A percentile compares a stretch with the other conserved stretches of the same genome.
Conservation (phyloP, 2,888 invertebrate genomes). For the Patella depressa region DNA sequence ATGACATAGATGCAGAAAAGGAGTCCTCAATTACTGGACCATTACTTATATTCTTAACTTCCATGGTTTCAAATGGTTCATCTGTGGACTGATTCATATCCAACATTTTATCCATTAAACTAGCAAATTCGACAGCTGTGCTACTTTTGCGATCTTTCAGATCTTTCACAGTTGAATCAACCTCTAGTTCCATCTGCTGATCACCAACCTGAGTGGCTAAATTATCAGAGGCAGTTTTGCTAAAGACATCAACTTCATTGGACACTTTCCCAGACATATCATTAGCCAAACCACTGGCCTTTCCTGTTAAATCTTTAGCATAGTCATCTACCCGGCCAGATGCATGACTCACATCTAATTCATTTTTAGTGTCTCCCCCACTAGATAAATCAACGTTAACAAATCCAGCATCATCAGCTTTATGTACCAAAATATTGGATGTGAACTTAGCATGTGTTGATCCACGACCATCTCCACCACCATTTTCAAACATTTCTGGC, state of each 20-base stretch:
- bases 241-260: neutral
- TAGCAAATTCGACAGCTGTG: slow-evolving; percentile 26
- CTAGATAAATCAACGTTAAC: neutral
- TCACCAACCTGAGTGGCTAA: neutral
- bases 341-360: neutral
- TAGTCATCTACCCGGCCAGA: neutral
- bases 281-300: neutral
- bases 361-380: neutral
- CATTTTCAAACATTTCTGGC: neutral
- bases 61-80: neutral
- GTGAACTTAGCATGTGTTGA: neutral
- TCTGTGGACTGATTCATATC: slow-evolving; percentile 19
- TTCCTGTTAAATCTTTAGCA: neutral
- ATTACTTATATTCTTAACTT: neutral
- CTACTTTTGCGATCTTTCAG: neutral
- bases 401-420: neutral
- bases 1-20: neutral
- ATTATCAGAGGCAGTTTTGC: neutral
- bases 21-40: neutral
- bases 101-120: slow-evolving; percentile 31
- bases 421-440: slow-evolving; percentile 2
- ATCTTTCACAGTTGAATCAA: neutral
- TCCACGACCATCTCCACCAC: neutral
- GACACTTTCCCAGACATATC: neutral
- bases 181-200: neutral